Percentiles rank a stretch among this genome's conserved stretches.
Conservation (phyloP, 1,140 invertebrate genomes). For the Watersipora subatra region DNA sequence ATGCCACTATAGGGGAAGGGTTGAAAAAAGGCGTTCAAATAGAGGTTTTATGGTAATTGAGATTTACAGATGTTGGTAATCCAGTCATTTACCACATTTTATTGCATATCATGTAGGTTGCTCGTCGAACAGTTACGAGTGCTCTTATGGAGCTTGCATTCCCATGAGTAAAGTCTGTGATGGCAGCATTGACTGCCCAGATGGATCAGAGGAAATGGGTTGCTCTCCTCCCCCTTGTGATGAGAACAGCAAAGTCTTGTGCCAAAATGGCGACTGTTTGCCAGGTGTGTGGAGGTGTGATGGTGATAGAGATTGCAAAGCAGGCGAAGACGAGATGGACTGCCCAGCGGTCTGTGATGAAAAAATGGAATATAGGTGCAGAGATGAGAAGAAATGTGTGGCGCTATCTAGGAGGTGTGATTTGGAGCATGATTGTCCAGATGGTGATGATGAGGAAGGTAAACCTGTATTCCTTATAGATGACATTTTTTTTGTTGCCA, state of each 20-base stretch:
- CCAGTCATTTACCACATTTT: too few relatives aligned
- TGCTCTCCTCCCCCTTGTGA: background rate
- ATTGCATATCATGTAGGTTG: too few relatives aligned
- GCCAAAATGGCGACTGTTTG: background rate
- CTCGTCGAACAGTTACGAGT: background rate
- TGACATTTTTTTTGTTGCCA: too few relatives aligned
- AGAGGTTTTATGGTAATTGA: too few relatives aligned
- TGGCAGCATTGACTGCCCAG: conserved; percentile 70
- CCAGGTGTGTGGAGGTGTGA: background rate
- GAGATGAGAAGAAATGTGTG: background rate
- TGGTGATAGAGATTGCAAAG: conserved; percentile 28
- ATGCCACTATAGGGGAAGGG: too few relatives aligned
- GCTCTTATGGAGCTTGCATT: conserved; percentile 51
- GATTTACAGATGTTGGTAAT: too few relatives aligned
- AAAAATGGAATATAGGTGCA: background rate
- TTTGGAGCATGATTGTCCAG: background rate
- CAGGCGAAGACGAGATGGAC: conserved; percentile 21
- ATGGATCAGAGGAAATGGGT: conserved; percentile 70
- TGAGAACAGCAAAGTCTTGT: background rate
- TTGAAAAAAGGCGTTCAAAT: too few relatives aligned
- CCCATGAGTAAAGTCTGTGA: conserved; percentile 74
- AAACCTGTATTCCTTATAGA: too few relatives aligned
- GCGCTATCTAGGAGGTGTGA: background rate
- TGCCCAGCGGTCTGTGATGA: conserved; percentile 41
- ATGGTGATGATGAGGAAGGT: background rate